Percentiles rank a stretch among this genome's conserved stretches.
Evolutionary conservation across 2,113 vertebrate genomes (phyloP).

Genomic region (Struthidea cinerea): DNA sequence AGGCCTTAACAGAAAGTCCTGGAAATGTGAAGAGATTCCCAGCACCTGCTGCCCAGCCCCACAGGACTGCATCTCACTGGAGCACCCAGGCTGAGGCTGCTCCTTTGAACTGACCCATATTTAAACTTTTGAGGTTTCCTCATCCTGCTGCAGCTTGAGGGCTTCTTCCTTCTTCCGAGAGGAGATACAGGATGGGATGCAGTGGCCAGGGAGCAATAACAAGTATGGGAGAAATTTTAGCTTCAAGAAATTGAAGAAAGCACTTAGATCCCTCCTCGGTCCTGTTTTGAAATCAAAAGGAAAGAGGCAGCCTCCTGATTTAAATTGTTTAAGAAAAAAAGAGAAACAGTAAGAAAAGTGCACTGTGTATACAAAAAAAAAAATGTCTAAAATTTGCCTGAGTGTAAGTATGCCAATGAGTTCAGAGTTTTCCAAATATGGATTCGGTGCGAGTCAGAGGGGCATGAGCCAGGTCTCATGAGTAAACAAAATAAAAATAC

Average conservation of each 20-base stretch:
- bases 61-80: fast-evolving
- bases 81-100: background rate
- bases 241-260: slow-evolving; percentile 30
- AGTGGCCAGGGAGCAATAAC: background rate
- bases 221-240: background rate
- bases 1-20: background rate
- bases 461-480: slow-evolving; percentile 56
- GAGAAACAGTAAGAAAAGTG: slow-evolving; percentile 15
- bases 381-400: slow-evolving; percentile 47
- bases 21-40: background rate
- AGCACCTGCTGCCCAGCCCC: background rate
- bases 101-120: background rate
- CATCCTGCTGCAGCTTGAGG: background rate
- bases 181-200: background rate
- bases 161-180: background rate
- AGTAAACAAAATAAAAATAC: slow-evolving; percentile 74
- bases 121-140: background rate
- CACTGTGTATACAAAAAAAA: slow-evolving; percentile 14
- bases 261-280: slow-evolving; percentile 55
- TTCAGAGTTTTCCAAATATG: slow-evolving; percentile 70
- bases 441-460: slow-evolving; percentile 19
- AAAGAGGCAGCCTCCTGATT: slow-evolving; percentile 51
- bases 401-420: slow-evolving; percentile 54
- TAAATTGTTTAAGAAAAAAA: slow-evolving; percentile 64
- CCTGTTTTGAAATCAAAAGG: slow-evolving; percentile 48